These are phyloP conservation scores for Malurus splendens DNA, from an alignment of 2,797 vertebrate species.

Conservation along the genomic window DNA sequence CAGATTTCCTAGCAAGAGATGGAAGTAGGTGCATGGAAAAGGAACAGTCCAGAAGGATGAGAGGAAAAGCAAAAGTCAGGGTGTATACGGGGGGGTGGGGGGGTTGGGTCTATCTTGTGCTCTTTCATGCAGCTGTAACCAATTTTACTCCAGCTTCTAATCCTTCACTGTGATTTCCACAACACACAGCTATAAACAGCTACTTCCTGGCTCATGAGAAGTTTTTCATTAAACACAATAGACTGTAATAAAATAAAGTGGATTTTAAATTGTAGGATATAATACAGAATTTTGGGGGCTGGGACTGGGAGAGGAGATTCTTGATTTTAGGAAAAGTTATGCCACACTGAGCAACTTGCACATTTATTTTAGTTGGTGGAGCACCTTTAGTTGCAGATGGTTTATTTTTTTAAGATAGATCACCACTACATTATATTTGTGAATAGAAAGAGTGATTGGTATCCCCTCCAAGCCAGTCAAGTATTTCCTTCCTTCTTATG, in stretches of 20 bases:
- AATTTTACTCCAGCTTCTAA: conserved; percentile 67
- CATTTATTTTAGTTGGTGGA: not conserved
- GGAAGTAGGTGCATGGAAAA: conserved; percentile 22
- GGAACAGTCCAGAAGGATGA: not conserved
- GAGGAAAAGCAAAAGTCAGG: conserved; percentile 21
- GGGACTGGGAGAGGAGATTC: not conserved
- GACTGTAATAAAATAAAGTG: conserved; percentile 42
- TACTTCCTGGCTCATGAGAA: conserved; percentile 61
- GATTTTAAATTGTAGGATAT: conserved; percentile 60
- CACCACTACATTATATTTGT: not conserved
- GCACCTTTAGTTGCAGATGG: not conserved
- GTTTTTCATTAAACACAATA: conserved; percentile 67
- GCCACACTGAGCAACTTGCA: not conserved
- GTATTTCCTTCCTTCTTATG: not conserved
- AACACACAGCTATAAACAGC: conserved; percentile 67
- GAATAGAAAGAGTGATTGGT: not conserved
- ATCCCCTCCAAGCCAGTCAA: not conserved
- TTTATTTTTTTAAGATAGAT: not conserved
- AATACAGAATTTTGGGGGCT: not conserved
- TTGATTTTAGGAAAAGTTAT: conserved; percentile 3
- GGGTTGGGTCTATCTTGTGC: not conserved
- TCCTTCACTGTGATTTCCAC: conserved; percentile 61
- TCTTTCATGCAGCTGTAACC: conserved; percentile 63
- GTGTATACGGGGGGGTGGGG: not conserved
- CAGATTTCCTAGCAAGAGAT: conserved; percentile 6